Evolutionary conservation across 1,140 invertebrate species (phyloP).

Genomic region (Trialeurodes vaporariorum): DNA sequence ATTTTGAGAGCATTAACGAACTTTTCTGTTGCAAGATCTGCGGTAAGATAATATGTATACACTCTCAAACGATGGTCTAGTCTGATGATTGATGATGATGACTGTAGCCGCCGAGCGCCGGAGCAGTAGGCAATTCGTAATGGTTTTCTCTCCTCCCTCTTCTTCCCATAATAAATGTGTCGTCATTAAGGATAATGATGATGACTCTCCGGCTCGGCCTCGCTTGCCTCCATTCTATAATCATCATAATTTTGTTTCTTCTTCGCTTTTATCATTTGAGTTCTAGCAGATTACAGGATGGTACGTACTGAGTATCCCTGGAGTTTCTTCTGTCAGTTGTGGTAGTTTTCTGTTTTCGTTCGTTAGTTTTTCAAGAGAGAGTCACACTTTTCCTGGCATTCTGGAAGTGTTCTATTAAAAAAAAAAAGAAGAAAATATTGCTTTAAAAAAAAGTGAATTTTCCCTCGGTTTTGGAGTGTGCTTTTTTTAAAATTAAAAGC

Average conservation of each 20-base stretch:
- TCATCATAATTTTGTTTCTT: not conserved
- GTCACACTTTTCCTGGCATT: no score
- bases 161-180: not conserved
- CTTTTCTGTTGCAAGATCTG: no score
- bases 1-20: no score
- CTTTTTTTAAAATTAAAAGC: no score
- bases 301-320: no score
- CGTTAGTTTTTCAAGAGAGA: no score
- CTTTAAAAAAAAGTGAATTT: no score
- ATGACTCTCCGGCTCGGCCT: not conserved
- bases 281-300: not conserved
- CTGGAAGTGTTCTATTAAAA: no score
- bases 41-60: not conserved
- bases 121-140: not conserved
- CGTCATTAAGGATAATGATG: not conserved
- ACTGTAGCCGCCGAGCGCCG: not conserved
- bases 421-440: no score
- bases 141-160: not conserved
- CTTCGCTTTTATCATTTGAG: not conserved
- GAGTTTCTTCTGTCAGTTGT: no score
- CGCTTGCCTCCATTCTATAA: not conserved
- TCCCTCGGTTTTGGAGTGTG: no score
- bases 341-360: no score
- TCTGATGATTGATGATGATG: not conserved
- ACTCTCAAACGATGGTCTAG: not conserved